Conservation (phyloP, 2,113 vertebrate species). For the Hippocampus guttulatus region DNA sequence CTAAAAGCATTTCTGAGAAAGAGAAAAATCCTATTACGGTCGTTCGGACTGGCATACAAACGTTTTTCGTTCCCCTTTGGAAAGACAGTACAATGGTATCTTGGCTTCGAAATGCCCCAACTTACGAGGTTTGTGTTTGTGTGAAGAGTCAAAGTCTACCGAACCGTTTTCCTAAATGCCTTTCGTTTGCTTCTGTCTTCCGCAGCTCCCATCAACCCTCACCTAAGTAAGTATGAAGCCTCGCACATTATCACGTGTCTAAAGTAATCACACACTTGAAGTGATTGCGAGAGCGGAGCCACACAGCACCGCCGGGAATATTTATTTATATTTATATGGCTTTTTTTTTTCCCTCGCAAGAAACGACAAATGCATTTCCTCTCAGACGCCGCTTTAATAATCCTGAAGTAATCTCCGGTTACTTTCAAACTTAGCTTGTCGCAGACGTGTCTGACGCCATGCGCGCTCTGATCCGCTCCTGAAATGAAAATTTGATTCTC, state of each 20-base stretch:
- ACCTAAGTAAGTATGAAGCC: slow-evolving; percentile 75
- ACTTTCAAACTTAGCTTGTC: too few relatives aligned
- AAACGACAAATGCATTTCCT: slow-evolving; percentile 62
- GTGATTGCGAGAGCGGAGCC: slow-evolving; percentile 36
- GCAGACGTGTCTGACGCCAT: too few relatives aligned
- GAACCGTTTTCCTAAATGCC: slow-evolving; percentile 34
- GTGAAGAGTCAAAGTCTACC: background rate
- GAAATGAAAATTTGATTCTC: too few relatives aligned
- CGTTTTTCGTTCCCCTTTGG: background rate
- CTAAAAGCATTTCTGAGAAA: slow-evolving; percentile 36
- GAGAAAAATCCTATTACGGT: slow-evolving; percentile 57
- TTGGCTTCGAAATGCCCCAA: background rate
- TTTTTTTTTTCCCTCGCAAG: slow-evolving; percentile 32
- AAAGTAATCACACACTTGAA: slow-evolving; percentile 13
- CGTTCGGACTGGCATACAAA: slow-evolving; percentile 18
- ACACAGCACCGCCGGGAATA: slow-evolving; percentile 35
- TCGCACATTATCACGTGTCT: background rate
- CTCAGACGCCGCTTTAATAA: slow-evolving; percentile 62
- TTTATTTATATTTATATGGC: slow-evolving; percentile 43
- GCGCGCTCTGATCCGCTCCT: too few relatives aligned
- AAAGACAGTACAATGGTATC: background rate
- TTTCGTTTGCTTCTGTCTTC: slow-evolving; percentile 47
- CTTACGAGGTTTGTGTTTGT: background rate
- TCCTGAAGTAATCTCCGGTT: slow-evolving; percentile 42
- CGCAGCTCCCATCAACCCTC: slow-evolving; percentile 80